Evolutionary conservation across 1,140 invertebrate genomes (phyloP), one percentile per base, ranked within the genome.

Genomic region (Hirudo medicinalis): DNA sequence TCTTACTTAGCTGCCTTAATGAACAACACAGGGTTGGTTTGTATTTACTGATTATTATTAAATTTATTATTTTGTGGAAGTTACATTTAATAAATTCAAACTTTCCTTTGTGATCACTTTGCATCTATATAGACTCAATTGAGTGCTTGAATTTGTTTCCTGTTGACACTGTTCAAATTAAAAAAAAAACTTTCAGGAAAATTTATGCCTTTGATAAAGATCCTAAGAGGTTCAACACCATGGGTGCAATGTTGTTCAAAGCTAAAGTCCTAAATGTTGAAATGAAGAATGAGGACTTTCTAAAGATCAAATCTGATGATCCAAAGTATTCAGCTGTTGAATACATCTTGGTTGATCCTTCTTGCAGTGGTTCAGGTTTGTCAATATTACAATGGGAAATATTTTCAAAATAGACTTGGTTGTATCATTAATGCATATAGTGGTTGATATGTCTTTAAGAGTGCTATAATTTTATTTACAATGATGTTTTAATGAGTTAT

Each of bases 301-400:
- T 91, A 20, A 85, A 82, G 49, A 81, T 91, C 15, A 83, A 86
- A 72, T 79, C 85, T 32, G 79, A 82, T 0, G 81, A 87, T 69
- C 70, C 75, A 32, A 71, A 75, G 40, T 89, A 85, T 79, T 84
- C 86, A 29, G 83, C 88, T 78, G 89, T 96, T 0, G 87, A 92
- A 80, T 94, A 92, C 77, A 89, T 97, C 75, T 81, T 99, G 27
- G 86, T 98, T 0, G 95, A 99, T 85, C 94, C 94, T 6, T 92
- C 91, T 72, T 99, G 94, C 82, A 92, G 91, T 73, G 94, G 94
- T 54, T 92, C 91, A 82, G 95, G 95, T 87, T 85, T 80, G 75
- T 79, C 11, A 22, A 49, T 11, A n/a, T 40, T 40, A 11, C 15
- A 25, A 19, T 63, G 8, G 20, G 19, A 25, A 22, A 3, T 63